phyloP scores from a whole-genome alignment of 2,888 invertebrate species.

The Polydrusus pterygomalis region DNA sequence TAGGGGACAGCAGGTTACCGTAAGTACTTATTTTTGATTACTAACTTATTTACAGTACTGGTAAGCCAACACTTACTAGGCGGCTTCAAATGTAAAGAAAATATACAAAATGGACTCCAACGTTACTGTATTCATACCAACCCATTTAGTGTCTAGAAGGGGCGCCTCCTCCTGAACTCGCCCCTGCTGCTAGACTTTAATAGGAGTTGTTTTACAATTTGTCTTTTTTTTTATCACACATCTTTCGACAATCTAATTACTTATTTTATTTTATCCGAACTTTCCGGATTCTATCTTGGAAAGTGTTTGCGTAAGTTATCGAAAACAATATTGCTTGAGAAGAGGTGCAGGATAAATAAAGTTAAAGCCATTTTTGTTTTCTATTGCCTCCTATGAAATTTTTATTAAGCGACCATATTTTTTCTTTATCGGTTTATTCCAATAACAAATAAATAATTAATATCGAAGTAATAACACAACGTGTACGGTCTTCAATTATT shows the following conservation, averaged over 20 bases:
- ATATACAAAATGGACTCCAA: too few relatives aligned
- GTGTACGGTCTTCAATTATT: too few relatives aligned
- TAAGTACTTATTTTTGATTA: constrained; percentile 52
- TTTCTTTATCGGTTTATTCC: background rate
- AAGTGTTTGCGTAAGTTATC: background rate
- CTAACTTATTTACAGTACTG: too few relatives aligned
- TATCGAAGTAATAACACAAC: too few relatives aligned
- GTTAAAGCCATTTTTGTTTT: constrained; percentile 14
- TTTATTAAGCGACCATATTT: background rate
- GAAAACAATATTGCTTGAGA: constrained; percentile 5
- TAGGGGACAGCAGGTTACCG: constrained; percentile 62
- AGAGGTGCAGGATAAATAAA: background rate
- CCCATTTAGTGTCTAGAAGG: too few relatives aligned
- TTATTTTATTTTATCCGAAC: constrained; percentile 15
- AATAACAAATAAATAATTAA: too few relatives aligned
- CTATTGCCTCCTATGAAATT: background rate
- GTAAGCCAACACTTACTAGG: too few relatives aligned
- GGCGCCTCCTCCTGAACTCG: too few relatives aligned
- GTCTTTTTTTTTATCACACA: background rate
- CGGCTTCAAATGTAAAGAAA: too few relatives aligned
- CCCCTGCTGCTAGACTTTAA: too few relatives aligned
- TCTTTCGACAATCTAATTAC: background rate
- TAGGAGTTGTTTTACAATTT: too few relatives aligned
- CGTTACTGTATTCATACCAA: too few relatives aligned
- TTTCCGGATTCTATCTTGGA: background rate